Evolutionary conservation across 2,113 vertebrate genomes (phyloP), one percentile per base, ranked within the genome.

Genomic region (Uropsilus gracilis): DNA sequence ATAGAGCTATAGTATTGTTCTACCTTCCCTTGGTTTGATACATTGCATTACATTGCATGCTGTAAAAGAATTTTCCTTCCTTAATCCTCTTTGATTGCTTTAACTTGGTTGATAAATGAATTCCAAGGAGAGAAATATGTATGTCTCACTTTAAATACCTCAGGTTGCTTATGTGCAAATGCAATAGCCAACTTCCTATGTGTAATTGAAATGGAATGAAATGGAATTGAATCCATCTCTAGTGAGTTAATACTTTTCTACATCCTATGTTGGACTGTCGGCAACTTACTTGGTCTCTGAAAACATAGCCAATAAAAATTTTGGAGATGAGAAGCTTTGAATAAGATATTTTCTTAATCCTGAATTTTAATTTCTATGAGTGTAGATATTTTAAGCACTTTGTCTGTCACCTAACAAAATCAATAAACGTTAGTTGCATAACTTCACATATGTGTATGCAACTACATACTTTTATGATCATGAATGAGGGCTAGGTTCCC

Each of bases 151-250:
- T 95, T 95, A 96, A 97, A 97, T 87, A 66, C 68, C 86, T 96
- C 39, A 77, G 14, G 20, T 82, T 63, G 73, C 77, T 96, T 78
- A 78, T 95, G 91, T 89, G 44, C 9, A 72, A 83, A 97, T 91
- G 61, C 50, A 94, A 90, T n/a, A 83, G 71, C 66, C 63, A 94
- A 68, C 57, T 94, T 96, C 73, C 68, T 66, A 80, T 42, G 42
- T 89, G 53, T 87, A 97, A 96, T 86, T 96, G 95, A 97, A 97
- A 92, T 68, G 86, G 20, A 78, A 94, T 73, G 1, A 94, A 89
- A 84, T 13, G 48, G 89, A 46, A 90, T 96, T 94, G 72, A 86
- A 97, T 94, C 24, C 6, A 94, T 84, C 3, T 71, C 66, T 34
- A 61, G 71, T 78, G 37, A 95, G 84, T 86, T 92, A 91, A 95